A percentile compares a stretch with the other conserved stretches of the same genome.
Conservation (phyloP, 2,888 invertebrate genomes). For the Esperia sulphurella region DNA sequence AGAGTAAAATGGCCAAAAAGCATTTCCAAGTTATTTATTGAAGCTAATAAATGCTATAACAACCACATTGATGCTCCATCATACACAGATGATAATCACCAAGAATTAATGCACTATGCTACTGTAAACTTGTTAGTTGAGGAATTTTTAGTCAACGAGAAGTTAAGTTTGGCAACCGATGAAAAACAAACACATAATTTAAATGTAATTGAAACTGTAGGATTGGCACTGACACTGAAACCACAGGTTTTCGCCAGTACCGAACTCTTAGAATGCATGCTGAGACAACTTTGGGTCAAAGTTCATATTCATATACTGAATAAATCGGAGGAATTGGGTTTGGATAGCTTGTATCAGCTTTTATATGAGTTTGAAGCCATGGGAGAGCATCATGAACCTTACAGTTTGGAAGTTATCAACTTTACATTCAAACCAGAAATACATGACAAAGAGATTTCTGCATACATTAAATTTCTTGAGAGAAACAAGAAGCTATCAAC, state of each 20-base stretch:
- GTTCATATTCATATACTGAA: slow-evolving; percentile 61
- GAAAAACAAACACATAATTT: slow-evolving; percentile 43
- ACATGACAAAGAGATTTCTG: slow-evolving; percentile 50
- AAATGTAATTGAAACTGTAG: slow-evolving; percentile 56
- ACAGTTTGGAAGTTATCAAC: slow-evolving; percentile 49
- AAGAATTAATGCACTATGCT: slow-evolving; percentile 53
- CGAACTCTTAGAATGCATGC: slow-evolving; percentile 51
- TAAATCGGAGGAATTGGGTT: slow-evolving; percentile 57
- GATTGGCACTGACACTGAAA: slow-evolving; percentile 51
- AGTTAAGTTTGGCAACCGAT: slow-evolving; percentile 37
- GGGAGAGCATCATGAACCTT: slow-evolving; percentile 54
- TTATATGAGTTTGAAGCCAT: slow-evolving; percentile 65
- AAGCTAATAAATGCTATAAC: slow-evolving; percentile 79
- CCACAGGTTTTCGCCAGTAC: slow-evolving; percentile 53
- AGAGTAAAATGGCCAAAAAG: slow-evolving; percentile 82
- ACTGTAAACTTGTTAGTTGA: slow-evolving; percentile 59
- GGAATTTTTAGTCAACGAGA: slow-evolving; percentile 62
- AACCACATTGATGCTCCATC: slow-evolving; percentile 65
- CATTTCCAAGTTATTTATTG: slow-evolving; percentile 78
- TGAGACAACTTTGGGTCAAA: slow-evolving; percentile 67
- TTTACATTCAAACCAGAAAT: slow-evolving; percentile 61
- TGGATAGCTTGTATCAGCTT: slow-evolving; percentile 66
- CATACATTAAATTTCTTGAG: slow-evolving; percentile 61
- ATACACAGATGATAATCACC: slow-evolving; percentile 49
- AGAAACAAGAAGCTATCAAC: slow-evolving; percentile 80